Evolutionary conservation across 2,888 invertebrate species (phyloP).

Genomic region (Cantharis rufa): DNA sequence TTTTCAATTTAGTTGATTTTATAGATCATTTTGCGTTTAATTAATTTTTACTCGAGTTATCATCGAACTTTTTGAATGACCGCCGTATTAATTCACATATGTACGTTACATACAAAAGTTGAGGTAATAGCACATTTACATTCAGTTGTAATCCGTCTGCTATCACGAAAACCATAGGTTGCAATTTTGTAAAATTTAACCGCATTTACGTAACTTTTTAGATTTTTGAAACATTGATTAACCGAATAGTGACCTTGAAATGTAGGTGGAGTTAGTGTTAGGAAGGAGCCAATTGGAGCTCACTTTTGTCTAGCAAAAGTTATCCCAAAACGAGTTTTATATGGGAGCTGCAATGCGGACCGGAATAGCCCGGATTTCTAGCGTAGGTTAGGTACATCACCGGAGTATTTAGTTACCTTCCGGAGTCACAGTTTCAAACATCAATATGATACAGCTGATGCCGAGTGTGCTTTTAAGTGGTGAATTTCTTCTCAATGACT

Average conservation of each 20-base stretch:
- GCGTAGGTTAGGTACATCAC: conserved; percentile 33
- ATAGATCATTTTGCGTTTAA: not conserved
- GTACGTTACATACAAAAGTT: not conserved
- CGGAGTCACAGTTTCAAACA: conserved; percentile 26
- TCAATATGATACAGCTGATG: not conserved
- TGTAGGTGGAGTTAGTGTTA: conserved; percentile 31
- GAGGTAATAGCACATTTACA: not conserved
- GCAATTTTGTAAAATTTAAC: not conserved
- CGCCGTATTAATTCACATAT: not conserved
- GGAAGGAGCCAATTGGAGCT: conserved; percentile 35
- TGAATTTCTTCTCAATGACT: not conserved
- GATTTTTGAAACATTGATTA: conserved; percentile 35
- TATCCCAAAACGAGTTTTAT: conserved; percentile 39
- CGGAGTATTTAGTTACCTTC: conserved; percentile 34
- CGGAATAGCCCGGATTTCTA: conserved; percentile 37
- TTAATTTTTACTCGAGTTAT: not conserved
- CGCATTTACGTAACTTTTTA: not conserved
- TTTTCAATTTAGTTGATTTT: not conserved
- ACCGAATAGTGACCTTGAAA: conserved; percentile 31
- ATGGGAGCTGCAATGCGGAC: conserved; percentile 49
- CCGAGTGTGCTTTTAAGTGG: not conserved
- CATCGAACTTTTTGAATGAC: not conserved
- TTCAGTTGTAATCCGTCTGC: not conserved
- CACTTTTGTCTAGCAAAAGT: conserved; percentile 23
- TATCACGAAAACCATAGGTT: not conserved